These are phyloP conservation scores for Synaphobranchus kaupii DNA, from an alignment of 2,797 vertebrate species.

Conservation along the genomic window DNA sequence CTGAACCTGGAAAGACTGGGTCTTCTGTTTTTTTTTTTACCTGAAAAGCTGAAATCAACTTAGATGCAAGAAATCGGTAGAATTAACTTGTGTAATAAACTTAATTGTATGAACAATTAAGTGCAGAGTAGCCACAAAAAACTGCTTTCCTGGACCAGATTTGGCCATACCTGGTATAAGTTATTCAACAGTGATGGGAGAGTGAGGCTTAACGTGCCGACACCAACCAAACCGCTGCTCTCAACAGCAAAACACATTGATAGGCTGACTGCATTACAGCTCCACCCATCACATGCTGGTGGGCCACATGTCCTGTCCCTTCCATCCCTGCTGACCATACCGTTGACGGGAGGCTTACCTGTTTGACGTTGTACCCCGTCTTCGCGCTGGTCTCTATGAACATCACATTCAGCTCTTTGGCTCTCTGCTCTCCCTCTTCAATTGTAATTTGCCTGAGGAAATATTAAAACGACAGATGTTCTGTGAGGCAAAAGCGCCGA, in stretches of 20 bases:
- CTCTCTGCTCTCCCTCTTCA: slow-evolving; percentile 87
- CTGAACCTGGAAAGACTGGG: too few species aligned
- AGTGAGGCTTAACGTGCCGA: not conserved
- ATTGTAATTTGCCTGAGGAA: slow-evolving; percentile 86
- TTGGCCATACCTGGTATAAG: not conserved
- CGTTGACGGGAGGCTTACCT: slow-evolving; percentile 69
- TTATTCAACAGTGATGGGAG: slow-evolving; percentile 10
- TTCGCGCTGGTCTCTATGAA: slow-evolving; percentile 94
- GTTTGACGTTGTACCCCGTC: slow-evolving; percentile 92
- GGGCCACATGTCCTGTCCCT: not conserved
- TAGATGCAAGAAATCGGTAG: too few species aligned
- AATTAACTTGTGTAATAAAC: too few species aligned
- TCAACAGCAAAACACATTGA: not conserved
- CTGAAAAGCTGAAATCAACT: too few species aligned
- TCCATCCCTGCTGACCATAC: not conserved
- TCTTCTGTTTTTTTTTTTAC: too few species aligned
- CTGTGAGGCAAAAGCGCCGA: not conserved
- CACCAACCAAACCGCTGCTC: not conserved
- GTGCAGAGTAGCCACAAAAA: too few species aligned
- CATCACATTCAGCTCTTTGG: slow-evolving; percentile 92
- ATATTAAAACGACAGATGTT: slow-evolving; percentile 1
- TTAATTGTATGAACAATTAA: too few species aligned
- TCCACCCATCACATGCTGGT: not conserved
- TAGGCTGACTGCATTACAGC: not conserved
- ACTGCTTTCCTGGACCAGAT: too few species aligned